Evolutionary conservation across 1,140 invertebrate genomes (phyloP).

Genomic region (Trichogramma pretiosum): DNA sequence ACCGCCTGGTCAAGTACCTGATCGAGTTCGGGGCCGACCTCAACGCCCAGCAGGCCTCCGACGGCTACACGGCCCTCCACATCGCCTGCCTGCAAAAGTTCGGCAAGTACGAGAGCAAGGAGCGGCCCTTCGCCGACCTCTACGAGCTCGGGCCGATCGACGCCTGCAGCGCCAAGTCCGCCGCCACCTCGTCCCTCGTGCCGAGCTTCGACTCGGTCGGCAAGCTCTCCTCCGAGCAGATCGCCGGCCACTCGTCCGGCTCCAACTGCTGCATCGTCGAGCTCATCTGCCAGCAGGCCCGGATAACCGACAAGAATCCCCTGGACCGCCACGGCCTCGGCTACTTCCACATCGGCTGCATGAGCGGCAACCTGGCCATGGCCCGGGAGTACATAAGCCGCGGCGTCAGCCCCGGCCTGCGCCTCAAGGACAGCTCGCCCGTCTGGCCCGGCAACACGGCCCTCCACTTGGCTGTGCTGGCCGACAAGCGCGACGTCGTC

Average conservation of each 20-base stretch:
- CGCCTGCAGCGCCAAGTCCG: not conserved
- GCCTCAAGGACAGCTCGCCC: conserved; percentile 7
- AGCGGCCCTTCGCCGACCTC: not conserved
- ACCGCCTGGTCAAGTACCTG: not conserved
- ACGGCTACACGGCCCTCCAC: no score
- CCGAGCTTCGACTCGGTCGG: conserved; percentile 3
- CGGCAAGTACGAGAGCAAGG: no score
- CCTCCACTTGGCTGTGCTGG: not conserved
- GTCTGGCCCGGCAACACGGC: conserved; percentile 5
- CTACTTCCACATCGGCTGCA: not conserved
- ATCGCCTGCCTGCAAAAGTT: no score
- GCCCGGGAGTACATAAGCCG: not conserved
- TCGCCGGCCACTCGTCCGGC: no score
- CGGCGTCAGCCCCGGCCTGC: not conserved
- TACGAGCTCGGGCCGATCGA: not conserved
- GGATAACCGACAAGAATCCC: no score
- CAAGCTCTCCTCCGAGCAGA: no score
- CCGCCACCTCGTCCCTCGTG: not conserved
- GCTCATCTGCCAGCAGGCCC: no score
- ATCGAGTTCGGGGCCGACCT: not conserved
- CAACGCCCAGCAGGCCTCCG: not conserved
- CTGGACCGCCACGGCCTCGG: no score
- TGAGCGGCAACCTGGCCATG: conserved; percentile 4
- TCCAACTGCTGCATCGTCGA: no score
- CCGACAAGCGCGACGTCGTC: not conserved